Evolutionary conservation across 2,888 invertebrate genomes (phyloP), one percentile per base, ranked within the genome.

Genomic region (Isotomurus palustris): DNA sequence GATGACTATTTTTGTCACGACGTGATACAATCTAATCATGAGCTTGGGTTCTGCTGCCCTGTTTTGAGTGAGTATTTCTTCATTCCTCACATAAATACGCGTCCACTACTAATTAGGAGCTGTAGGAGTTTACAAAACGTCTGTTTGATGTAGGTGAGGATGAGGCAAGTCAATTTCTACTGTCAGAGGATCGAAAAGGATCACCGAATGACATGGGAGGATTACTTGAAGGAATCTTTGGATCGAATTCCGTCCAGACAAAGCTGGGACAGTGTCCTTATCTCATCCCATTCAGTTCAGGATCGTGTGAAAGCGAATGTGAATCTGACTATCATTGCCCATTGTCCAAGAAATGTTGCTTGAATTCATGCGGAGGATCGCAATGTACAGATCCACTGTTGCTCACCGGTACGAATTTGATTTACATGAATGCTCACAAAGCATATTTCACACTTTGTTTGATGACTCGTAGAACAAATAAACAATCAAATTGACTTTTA

Each of bases 361-460:
- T 88, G 1, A 91, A 89, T 41, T 91, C 91, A 24, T 91, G 91
- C 72, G 90, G 59, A n/a, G 62, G 90, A 0, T 89, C 90, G 0
- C 85, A 86, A 68, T 90, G 91, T 73, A 82, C 86, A 0, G 78
- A 82, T 43, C 85, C 88, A 0, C 80, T 87, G 35, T 79, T 87
- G 66, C 83, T 78, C 75, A 49, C 49, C 17, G 49, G 49, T 49
- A 21, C n/a, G n/a, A n/a, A n/a, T n/a, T n/a, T n/a, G n/a, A n/a
- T n/a, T n/a, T n/a, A n/a, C n/a, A n/a, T n/a, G 74, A 44, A 22
- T 21, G 24, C 22, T 44, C 17, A 17, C 6, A 17, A 17, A 14
- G 17, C 40, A 40, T 40, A 14, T 40, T 40, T 6, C 6, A 40
- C 40, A 14, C 12, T 17, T 40, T 17, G 14, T 40, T 40, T 40